These are phyloP conservation scores for Hippopotamus amphibius DNA, from an alignment of 2,113 vertebrate species.

Conservation along the genomic window DNA sequence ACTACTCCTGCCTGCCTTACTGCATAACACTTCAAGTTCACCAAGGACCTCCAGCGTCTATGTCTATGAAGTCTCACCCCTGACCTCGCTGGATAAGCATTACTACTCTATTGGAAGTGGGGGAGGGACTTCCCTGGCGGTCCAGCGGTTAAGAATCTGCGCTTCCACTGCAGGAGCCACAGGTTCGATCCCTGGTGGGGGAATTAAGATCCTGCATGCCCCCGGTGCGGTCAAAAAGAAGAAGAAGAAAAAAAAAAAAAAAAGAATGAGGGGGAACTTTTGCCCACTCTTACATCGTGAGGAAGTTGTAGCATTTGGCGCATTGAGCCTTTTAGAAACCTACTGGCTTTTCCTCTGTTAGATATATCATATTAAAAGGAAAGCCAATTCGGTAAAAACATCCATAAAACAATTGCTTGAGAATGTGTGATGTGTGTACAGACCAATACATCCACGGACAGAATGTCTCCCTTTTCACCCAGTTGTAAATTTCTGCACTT, in stretches of 20 bases:
- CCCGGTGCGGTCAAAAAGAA: too few relatives aligned
- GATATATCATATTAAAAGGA: not conserved
- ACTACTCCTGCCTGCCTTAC: fast-evolving
- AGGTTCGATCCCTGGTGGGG: too few relatives aligned
- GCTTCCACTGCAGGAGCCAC: too few relatives aligned
- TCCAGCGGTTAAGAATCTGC: too few relatives aligned
- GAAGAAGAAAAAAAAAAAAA: too few relatives aligned
- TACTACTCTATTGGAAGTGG: fast-evolving
- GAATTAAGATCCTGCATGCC: too few relatives aligned
- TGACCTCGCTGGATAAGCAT: not conserved
- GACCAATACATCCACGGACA: not conserved
- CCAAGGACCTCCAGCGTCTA: fast-evolving
- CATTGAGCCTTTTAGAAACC: not conserved
- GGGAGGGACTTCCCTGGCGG: too few relatives aligned
- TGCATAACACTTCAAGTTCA: not conserved
- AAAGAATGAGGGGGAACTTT: too few relatives aligned
- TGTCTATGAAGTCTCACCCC: fast-evolving
- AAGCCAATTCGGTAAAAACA: not conserved
- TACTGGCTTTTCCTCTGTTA: not conserved
- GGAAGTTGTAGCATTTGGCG: not conserved
- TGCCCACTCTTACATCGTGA: fast-evolving
- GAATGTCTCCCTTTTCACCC: not conserved
- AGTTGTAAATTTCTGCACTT: not conserved
- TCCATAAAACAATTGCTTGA: not conserved
- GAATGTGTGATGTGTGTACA: not conserved